A percentile compares a stretch with the other conserved stretches of the same genome.
These are phyloP conservation scores for Drosophila nr. fundita DNA, from an alignment of 2,888 invertebrate genomes.

Conservation along the genomic window DNA sequence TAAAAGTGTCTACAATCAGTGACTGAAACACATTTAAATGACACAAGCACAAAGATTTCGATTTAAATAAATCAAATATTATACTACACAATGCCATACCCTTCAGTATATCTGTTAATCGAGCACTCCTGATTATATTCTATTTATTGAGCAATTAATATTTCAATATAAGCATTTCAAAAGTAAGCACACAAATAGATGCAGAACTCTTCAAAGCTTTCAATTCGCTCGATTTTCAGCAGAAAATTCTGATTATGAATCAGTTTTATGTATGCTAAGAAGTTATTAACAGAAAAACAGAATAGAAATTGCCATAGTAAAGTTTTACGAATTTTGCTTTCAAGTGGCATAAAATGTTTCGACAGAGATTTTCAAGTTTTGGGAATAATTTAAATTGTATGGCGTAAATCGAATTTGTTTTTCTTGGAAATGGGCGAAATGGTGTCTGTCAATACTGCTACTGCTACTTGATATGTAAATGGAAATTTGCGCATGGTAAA, in stretches of 20 bases:
- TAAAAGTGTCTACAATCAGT: background rate
- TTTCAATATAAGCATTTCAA: background rate
- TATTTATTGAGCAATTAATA: background rate
- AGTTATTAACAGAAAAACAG: background rate
- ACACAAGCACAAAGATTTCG: background rate
- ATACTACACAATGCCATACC: background rate
- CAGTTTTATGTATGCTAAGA: background rate
- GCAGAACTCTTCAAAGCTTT: background rate
- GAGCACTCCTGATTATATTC: background rate
- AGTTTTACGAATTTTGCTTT: background rate
- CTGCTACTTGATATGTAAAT: constrained; percentile 72
- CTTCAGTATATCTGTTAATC: background rate
- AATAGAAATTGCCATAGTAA: background rate
- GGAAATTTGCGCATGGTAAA: constrained; percentile 57
- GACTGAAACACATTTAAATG: background rate
- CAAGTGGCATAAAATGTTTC: background rate
- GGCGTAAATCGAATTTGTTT: constrained; percentile 51
- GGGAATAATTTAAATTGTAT: constrained; percentile 18
- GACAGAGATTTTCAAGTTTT: constrained; percentile 4
- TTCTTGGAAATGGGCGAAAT: constrained; percentile 25
- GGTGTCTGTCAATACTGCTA: constrained; percentile 2
- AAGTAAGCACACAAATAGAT: background rate
- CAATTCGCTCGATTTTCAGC: background rate
- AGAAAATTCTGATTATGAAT: background rate
- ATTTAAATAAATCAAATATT: background rate